Conservation (phyloP, 2,113 vertebrate genomes). For the Dipodomys merriami region DNA sequence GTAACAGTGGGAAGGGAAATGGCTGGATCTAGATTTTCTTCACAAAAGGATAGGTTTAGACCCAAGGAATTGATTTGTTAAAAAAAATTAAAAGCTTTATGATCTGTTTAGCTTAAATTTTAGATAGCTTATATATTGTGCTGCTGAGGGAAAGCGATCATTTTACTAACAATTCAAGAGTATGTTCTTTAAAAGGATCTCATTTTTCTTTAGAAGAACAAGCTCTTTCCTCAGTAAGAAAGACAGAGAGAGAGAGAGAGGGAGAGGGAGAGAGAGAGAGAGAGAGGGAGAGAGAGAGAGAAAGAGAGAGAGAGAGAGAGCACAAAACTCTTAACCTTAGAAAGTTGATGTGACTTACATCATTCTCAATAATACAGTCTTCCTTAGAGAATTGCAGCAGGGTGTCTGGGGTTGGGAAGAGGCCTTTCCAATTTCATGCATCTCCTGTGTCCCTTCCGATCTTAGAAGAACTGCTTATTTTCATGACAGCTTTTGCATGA, state of each 20-base stretch:
- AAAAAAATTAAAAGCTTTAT: not conserved
- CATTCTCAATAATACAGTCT: not conserved
- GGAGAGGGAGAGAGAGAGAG: too few relatives aligned
- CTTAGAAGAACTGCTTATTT: conserved; percentile 11
- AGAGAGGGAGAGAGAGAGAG: not conserved
- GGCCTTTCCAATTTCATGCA: not conserved
- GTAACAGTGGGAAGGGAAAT: not conserved
- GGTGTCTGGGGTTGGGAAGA: not conserved
- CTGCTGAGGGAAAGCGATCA: conserved; percentile 3
- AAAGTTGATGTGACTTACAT: not conserved
- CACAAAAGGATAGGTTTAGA: conserved; percentile 3
- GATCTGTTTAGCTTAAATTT: not conserved
- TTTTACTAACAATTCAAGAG: not conserved
- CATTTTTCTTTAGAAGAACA: not conserved
- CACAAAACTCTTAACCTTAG: not conserved
- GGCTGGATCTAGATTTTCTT: conserved; percentile 20
- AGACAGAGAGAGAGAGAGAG: not conserved
- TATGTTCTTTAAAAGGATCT: not conserved
- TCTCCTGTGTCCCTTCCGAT: not conserved
- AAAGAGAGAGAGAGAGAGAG: not conserved
- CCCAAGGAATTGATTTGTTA: not conserved
- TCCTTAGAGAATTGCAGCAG: not conserved
- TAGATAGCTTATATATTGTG: not conserved
- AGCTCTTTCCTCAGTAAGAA: not conserved
- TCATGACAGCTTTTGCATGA: not conserved